Base-by-base conservation (phyloP, 2,888 invertebrate species). In the Pediacus dermestoides region DNA sequence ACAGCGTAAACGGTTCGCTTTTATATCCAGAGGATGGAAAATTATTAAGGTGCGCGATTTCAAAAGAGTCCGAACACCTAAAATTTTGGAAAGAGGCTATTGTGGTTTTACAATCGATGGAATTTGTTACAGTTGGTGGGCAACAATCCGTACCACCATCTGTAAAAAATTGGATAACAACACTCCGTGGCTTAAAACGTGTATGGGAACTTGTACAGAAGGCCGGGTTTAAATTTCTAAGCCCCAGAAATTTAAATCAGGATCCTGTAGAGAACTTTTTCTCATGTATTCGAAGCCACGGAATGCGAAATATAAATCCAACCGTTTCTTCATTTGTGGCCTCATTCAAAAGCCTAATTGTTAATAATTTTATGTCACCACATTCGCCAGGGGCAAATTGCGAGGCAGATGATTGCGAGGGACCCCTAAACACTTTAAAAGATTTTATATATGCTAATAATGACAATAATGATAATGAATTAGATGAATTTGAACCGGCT, bases 1-100 rank as follows among this genome's bases (percentile, higher is more conserved):
- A 46, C 15, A 34, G 39, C 16, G 28, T 42, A 8, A 47, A 47
- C 36, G 47, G 47, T 9, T 13, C 38, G 9, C 3, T 3, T 4
- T 3, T 25, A 6, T 10, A 37, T 4, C 38, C 38, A n/a, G 11
- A 11, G 18, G 13, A 37, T 25, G 38, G 38, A 15, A 38, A 38
- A 25, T 3, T 13, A 4, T 18, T 38, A n/a, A 4, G 38, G 15
- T 25, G 34, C n/a, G 38, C 38, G 3, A 14, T 38, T n/a, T 16
- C 23, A 2, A 13, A 12, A 4, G 13, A 11, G 3, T 23, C 38
- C 2, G 4, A 3, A 7, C 38, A 38, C 22, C 4, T 38, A 2
- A 11, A 9, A 15, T 38, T 35, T 14, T 38, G 38, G 38, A 8
- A 37, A 3, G 26, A 37, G 9, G 38, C 38, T n/a, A 38, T 37